Evolutionary conservation across 2,888 invertebrate species (phyloP).

Genomic region (Augiades crinisus): DNA sequence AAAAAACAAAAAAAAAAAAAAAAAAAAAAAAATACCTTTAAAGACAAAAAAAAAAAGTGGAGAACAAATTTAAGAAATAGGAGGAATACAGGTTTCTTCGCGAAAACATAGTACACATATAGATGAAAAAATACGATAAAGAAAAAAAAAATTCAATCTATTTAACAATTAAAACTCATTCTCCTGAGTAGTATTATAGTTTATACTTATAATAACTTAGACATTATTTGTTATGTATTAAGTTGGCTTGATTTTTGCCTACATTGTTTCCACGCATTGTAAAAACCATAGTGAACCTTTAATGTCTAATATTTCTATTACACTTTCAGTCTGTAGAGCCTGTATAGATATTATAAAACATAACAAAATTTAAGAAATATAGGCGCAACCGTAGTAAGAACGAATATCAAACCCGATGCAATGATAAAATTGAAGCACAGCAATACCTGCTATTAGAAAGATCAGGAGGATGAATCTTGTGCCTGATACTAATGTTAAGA

Average conservation of each 20-base stretch:
- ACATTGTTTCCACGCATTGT: slow-evolving; percentile 17
- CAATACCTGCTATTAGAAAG: slow-evolving; percentile 60
- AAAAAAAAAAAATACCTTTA: too few species aligned
- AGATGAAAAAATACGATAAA: too few species aligned
- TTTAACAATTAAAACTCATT: neutral
- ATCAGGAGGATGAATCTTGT: slow-evolving; percentile 66
- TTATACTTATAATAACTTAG: neutral
- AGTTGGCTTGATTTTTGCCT: slow-evolving; percentile 12
- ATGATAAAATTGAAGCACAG: neutral
- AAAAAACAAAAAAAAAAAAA: too few species aligned
- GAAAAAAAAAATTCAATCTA: too few species aligned
- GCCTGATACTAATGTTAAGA: slow-evolving; percentile 78
- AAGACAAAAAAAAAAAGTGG: too few species aligned
- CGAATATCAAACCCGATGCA: too few species aligned
- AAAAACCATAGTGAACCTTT: neutral
- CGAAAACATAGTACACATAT: too few species aligned
- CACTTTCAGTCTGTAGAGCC: neutral
- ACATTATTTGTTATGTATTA: slow-evolving; percentile 1
- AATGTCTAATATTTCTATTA: neutral
- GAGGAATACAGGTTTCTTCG: too few species aligned
- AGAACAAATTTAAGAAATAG: too few species aligned
- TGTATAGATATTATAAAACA: neutral
- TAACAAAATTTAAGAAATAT: too few species aligned
- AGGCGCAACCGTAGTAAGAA: too few species aligned
- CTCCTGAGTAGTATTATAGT: neutral